These are phyloP conservation scores for Penaeus indicus DNA, from an alignment of 1,140 invertebrate species.

Conservation along the genomic window DNA sequence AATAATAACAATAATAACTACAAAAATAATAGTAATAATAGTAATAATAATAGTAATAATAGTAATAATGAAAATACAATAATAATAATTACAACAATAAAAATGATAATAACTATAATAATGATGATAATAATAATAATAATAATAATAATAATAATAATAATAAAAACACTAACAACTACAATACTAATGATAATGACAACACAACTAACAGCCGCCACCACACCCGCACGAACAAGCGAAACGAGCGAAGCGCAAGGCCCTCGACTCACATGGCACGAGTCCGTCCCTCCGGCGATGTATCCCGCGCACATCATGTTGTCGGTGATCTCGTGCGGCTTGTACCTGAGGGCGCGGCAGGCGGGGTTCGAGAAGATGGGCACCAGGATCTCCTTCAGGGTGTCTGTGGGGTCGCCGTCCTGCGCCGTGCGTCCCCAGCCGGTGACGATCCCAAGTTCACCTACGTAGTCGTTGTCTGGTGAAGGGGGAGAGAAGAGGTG, in stretches of 20 bases:
- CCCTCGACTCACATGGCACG: conserved; percentile 80
- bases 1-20: too few relatives aligned
- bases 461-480: conserved; percentile 79
- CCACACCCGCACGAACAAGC: neutral
- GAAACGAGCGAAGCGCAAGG: neutral
- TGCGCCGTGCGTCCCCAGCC: conserved; percentile 89
- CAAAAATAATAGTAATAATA: too few relatives aligned
- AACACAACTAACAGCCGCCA: too few relatives aligned
- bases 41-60: too few relatives aligned
- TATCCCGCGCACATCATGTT: conserved; percentile 73
- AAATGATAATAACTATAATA: too few relatives aligned
- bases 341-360: conserved; percentile 82
- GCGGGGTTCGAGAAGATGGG: conserved; percentile 84
- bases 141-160: too few relatives aligned
- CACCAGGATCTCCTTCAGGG: conserved; percentile 85
- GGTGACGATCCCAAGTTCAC: conserved; percentile 79
- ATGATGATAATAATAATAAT: too few relatives aligned
- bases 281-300: conserved; percentile 74
- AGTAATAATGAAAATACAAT: too few relatives aligned
- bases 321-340: conserved; percentile 83
- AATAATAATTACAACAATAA: too few relatives aligned
- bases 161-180: too few relatives aligned
- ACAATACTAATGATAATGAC: too few relatives aligned
- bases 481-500: conserved; percentile 23
- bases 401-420: conserved; percentile 83